A percentile compares a stretch with the other conserved stretches of the same genome.
These are phyloP conservation scores for Chironomus striatipennis DNA, from an alignment of 1,140 invertebrate genomes.

Conservation along the genomic window DNA sequence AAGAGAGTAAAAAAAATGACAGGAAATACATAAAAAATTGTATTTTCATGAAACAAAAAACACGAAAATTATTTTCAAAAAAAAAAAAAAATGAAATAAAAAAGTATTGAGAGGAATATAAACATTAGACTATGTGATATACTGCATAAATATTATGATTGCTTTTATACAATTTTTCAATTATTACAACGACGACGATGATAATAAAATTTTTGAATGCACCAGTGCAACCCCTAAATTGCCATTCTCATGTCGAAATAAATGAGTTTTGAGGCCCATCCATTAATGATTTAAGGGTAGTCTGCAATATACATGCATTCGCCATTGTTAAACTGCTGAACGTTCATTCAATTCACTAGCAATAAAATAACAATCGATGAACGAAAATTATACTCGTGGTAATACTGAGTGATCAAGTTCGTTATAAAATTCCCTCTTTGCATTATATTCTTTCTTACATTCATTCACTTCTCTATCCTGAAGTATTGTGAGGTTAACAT, in stretches of 20 bases:
- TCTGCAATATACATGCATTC: not conserved
- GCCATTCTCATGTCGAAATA: too few relatives aligned
- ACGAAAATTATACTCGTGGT: not conserved
- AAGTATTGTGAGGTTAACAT: not conserved
- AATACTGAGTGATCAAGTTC: slow-evolving; percentile 4
- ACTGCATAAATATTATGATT: too few relatives aligned
- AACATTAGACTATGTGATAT: not conserved
- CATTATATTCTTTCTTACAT: not conserved
- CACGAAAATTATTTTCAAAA: not conserved
- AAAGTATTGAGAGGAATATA: not conserved
- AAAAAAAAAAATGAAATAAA: not conserved
- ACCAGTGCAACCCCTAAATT: too few relatives aligned
- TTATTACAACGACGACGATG: too few relatives aligned
- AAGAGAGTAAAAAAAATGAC: not conserved
- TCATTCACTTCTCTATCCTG: too few relatives aligned
- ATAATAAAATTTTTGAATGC: too few relatives aligned
- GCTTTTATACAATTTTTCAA: too few relatives aligned
- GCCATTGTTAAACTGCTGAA: not conserved
- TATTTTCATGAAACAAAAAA: not conserved
- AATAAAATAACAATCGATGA: not conserved
- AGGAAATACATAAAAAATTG: slow-evolving; percentile 8
- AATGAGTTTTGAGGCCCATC: not conserved
- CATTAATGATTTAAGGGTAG: not conserved
- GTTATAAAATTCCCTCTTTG: not conserved
- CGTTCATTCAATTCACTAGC: not conserved